Conservation (phyloP, 2,888 invertebrate species). For the Drosophila multiciliata region DNA sequence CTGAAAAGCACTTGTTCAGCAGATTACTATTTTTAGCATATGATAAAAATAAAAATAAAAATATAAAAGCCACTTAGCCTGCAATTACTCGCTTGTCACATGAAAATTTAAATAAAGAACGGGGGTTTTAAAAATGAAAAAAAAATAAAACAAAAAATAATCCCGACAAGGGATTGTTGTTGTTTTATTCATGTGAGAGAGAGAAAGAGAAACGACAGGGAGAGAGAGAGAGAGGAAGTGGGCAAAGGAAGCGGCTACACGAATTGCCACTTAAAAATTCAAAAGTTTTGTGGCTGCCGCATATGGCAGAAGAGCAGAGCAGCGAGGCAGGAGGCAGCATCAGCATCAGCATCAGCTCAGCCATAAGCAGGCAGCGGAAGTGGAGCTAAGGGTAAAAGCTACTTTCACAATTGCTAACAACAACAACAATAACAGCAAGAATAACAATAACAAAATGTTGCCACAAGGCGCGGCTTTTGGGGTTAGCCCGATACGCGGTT, state of each 20-base stretch:
- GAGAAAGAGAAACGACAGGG: conserved; percentile 4
- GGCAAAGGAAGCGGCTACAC: conserved; percentile 70
- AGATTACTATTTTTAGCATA: background rate
- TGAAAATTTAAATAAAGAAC: conserved; percentile 61
- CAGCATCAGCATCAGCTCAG: conserved; percentile 33
- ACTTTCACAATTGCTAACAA: conserved; percentile 54
- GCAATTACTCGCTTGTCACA: conserved; percentile 37
- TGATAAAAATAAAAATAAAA: conserved; percentile 11
- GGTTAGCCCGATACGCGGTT: conserved; percentile 67
- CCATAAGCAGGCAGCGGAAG: conserved; percentile 40
- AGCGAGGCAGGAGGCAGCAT: background rate
- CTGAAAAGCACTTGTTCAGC: background rate
- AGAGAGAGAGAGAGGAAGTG: conserved; percentile 13
- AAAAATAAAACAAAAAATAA: background rate
- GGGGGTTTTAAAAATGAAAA: conserved; percentile 35
- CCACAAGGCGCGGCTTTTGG: conserved; percentile 59
- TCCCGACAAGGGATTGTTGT: conserved; percentile 40
- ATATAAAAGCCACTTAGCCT: conserved; percentile 9
- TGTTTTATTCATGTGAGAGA: conserved; percentile 18
- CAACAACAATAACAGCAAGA: conserved; percentile 44
- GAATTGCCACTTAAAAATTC: conserved; percentile 80
- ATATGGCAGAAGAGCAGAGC: conserved; percentile 58
- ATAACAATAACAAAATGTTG: conserved; percentile 66
- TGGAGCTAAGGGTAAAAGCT: conserved; percentile 34
- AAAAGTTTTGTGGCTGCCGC: conserved; percentile 77